Conservation (phyloP, 2,888 invertebrate genomes). For the Baronia brevicornis region DNA sequence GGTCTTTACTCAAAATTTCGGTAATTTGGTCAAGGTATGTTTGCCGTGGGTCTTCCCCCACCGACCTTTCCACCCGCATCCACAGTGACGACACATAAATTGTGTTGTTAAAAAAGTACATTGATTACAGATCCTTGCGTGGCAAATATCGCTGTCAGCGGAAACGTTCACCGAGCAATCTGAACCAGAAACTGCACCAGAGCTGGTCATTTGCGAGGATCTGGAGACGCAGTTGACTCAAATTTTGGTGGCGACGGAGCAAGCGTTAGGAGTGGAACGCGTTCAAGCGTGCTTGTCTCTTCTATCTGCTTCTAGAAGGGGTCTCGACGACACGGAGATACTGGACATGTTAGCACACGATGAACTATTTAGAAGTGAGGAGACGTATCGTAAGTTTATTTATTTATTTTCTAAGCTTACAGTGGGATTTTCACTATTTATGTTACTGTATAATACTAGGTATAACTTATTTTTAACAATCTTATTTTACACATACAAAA, state of each 20-base stretch:
- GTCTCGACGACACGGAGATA: conserved; percentile 88
- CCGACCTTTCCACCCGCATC: no score
- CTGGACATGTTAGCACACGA: conserved; percentile 81
- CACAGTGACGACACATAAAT: no score
- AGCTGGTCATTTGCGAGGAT: conserved; percentile 58
- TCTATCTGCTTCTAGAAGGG: conserved; percentile 83
- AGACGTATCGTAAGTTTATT: conserved; percentile 76
- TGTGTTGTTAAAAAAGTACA: no score
- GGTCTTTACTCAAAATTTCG: no score
- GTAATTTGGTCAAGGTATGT: no score
- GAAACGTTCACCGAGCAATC: conserved; percentile 62
- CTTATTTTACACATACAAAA: no score
- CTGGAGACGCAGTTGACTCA: conserved; percentile 77
- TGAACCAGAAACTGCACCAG: conserved; percentile 52
- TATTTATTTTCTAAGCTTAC: neutral
- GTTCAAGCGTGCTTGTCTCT: conserved; percentile 82
- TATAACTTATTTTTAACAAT: no score
- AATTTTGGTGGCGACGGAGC: conserved; percentile 81
- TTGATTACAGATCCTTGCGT: conserved; percentile 62
- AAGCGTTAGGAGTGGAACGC: conserved; percentile 78
- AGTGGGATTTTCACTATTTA: no score
- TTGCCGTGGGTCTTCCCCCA: no score
- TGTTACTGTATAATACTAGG: no score
- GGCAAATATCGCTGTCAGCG: conserved; percentile 69
- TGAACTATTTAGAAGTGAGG: conserved; percentile 76